Conservation (phyloP, 1,140 invertebrate genomes). For the Pseudomyrmex gracilis region DNA sequence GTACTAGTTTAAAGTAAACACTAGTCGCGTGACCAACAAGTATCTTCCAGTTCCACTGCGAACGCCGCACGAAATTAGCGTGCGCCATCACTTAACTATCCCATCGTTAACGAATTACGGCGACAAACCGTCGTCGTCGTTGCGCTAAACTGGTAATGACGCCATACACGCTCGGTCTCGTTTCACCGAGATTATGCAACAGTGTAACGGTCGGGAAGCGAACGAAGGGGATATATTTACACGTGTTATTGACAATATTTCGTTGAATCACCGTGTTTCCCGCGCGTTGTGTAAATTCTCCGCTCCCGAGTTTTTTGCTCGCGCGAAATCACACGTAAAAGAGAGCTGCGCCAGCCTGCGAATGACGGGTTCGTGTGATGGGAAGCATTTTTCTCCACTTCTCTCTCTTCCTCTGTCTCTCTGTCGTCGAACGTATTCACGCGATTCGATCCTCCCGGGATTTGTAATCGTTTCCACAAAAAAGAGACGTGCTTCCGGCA, state of each 20-base stretch:
- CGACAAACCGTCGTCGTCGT: conserved; percentile 26
- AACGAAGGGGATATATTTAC: conserved; percentile 2
- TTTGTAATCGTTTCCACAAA: conserved; percentile 58
- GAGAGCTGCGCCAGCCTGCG: conserved; percentile 19
- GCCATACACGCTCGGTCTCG: conserved; percentile 13
- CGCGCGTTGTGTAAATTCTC: conserved; percentile 29
- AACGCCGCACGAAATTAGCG: conserved; percentile 26
- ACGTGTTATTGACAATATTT: conserved; percentile 33
- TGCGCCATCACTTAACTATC: conserved; percentile 28
- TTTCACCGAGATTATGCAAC: conserved; percentile 28
- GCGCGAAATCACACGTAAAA: conserved; percentile 49
- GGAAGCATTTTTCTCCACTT: conserved; percentile 37
- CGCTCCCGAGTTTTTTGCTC: conserved; percentile 21
- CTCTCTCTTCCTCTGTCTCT: conserved; percentile 21
- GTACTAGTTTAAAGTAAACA: conserved; percentile 27
- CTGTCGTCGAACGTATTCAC: conserved; percentile 51
- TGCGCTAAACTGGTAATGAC: conserved; percentile 29
- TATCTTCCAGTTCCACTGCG: conserved; percentile 28
- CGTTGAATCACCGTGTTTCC: conserved; percentile 20
- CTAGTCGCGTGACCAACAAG: conserved; percentile 4
- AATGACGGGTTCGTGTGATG: conserved; percentile 46
- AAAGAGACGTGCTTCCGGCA: neutral
- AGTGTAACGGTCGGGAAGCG: neutral
- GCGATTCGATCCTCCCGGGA: conserved; percentile 48
- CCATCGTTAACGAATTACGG: conserved; percentile 49